A percentile compares a stretch with the other conserved stretches of the same genome.
Evolutionary conservation across 2,113 vertebrate genomes (phyloP).

Genomic region (Charadrius vociferus): DNA sequence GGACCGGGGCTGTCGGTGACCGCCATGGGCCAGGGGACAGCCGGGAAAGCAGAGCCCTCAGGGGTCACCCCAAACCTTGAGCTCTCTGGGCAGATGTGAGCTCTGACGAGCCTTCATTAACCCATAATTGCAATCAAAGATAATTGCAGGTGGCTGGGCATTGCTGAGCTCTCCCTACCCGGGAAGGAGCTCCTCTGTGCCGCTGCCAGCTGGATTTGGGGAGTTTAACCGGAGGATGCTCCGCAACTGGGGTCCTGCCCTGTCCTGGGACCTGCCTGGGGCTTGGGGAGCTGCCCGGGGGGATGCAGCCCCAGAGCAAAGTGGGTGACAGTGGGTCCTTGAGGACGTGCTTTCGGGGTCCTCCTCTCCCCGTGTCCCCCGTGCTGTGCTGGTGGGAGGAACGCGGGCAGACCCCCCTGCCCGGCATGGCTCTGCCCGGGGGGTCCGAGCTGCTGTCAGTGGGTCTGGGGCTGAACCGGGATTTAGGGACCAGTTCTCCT

Average conservation of each 20-base stretch:
- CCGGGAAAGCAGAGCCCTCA: neutral
- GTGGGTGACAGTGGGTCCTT: neutral
- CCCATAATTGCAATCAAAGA: no score
- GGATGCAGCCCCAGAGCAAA: neutral
- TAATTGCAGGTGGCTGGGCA: neutral
- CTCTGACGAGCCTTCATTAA: neutral
- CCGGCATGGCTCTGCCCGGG: rapidly evolving
- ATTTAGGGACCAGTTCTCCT: neutral
- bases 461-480: no score
- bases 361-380: neutral
- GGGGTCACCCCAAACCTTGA: neutral
- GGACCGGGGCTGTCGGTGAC: neutral
- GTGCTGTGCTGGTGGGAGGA: neutral
- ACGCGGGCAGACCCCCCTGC: neutral
- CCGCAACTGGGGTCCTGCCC: neutral
- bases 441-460: neutral
- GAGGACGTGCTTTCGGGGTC: rapidly evolving
- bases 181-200: neutral
- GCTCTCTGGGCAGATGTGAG: rapidly evolving
- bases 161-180: neutral
- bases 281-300: neutral
- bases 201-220: neutral
- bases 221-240: no score
- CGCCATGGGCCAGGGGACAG: rapidly evolving
- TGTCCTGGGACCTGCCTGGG: neutral